A percentile compares a stretch with the other conserved stretches of the same genome.
phyloP scores from a whole-genome alignment of 2,888 invertebrate genomes.

The Idaea straminata region DNA sequence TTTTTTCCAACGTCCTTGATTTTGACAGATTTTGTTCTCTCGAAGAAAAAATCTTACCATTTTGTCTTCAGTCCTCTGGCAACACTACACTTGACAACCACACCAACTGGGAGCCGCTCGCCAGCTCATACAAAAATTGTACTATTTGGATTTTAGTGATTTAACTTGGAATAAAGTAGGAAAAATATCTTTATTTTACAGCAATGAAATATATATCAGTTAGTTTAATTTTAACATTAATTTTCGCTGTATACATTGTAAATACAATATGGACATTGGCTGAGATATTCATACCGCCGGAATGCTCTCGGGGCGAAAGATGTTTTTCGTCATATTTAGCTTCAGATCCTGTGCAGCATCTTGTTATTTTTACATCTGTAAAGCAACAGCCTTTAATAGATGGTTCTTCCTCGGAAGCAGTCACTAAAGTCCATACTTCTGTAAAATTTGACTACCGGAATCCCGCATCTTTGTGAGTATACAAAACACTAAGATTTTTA shows the following conservation, averaged over 20 bases:
- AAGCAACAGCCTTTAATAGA: slow-evolving; percentile 77
- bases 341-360: slow-evolving; percentile 83
- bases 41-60: background rate
- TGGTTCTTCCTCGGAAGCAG: slow-evolving; percentile 61
- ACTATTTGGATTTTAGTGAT: background rate
- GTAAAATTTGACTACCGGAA: slow-evolving; percentile 84
- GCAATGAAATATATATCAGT: slow-evolving; percentile 79
- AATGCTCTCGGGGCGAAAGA: slow-evolving; percentile 81
- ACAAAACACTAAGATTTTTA: background rate
- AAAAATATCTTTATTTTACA: slow-evolving; percentile 12
- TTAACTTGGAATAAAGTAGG: background rate
- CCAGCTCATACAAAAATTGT: background rate
- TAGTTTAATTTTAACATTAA: slow-evolving; percentile 80
- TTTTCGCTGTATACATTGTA: slow-evolving; percentile 85
- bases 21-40: no score
- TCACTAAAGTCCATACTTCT: slow-evolving; percentile 80
- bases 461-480: slow-evolving; percentile 59
- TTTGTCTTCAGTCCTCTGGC: background rate
- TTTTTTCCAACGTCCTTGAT: no score
- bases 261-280: slow-evolving; percentile 89
- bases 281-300: slow-evolving; percentile 85
- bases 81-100: background rate
- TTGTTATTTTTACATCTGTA: slow-evolving; percentile 85
- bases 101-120: no score
- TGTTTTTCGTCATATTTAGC: slow-evolving; percentile 87